phyloP scores from a whole-genome alignment of 53 echinoderm and acorn worm genomes.

The Glandiceps talaboti region DNA sequence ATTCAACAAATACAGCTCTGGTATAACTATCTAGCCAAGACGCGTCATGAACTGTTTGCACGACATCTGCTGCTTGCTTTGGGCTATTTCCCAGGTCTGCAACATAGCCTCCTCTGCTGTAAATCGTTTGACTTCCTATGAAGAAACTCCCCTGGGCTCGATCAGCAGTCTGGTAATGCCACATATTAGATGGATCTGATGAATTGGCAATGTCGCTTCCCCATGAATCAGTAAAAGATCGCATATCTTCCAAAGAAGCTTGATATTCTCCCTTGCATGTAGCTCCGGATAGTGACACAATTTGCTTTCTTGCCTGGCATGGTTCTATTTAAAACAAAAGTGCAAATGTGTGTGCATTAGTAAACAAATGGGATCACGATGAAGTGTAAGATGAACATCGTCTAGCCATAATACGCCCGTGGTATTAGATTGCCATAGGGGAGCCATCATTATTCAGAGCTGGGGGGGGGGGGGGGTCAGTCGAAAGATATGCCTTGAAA shows the following conservation, averaged over 20 bases:
- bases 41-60: slow-evolving; percentile 9
- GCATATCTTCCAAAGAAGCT: not conserved
- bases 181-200: slow-evolving; percentile 7
- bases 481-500: too few species aligned
- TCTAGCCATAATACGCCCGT: too few species aligned
- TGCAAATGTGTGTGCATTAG: not conserved
- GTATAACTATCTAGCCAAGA: slow-evolving; percentile 57
- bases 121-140: slow-evolving; percentile 9
- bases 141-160: slow-evolving; percentile 43
- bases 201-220: not conserved
- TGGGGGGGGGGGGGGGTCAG: too few species aligned
- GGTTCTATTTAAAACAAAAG: not conserved
- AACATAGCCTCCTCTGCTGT: slow-evolving; percentile 55
- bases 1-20: slow-evolving; percentile 60
- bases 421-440: too few species aligned
- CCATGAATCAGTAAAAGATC: not conserved
- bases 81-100: slow-evolving; percentile 26
- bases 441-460: too few species aligned
- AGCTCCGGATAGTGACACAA: too few species aligned
- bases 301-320: too few species aligned
- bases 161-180: slow-evolving; percentile 40
- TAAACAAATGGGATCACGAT: too few species aligned
- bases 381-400: not conserved
- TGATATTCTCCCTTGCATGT: too few species aligned
- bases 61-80: slow-evolving; percentile 9